Evolutionary conservation across 1,140 invertebrate species (phyloP).

Genomic region (Nylanderia fulva): DNA sequence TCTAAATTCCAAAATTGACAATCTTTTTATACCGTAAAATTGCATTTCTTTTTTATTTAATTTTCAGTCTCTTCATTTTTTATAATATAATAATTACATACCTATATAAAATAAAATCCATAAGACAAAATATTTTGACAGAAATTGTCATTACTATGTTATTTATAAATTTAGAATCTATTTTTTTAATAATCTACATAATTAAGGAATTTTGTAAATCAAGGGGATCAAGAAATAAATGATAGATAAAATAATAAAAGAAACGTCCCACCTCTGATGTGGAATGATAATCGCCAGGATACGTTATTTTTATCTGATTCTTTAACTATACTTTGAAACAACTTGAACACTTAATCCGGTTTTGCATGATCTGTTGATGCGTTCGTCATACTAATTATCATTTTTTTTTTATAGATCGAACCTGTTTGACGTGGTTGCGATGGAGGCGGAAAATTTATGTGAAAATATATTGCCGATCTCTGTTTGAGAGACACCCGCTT

Average conservation of each 20-base stretch:
- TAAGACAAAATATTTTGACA: background rate
- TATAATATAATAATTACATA: background rate
- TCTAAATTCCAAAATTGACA: background rate
- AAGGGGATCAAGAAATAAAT: background rate
- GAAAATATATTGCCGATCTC: background rate
- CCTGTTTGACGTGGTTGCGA: constrained; percentile 8
- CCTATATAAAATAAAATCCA: background rate
- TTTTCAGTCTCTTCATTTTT: background rate
- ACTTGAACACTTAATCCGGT: constrained; percentile 34
- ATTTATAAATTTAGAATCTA: background rate
- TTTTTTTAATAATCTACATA: background rate
- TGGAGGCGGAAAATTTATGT: background rate
- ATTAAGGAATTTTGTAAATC: background rate
- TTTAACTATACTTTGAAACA: background rate
- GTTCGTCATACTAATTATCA: constrained; percentile 42
- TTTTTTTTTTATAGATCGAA: background rate
- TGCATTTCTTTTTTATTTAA: background rate
- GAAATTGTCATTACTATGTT: background rate
- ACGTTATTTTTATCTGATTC: background rate
- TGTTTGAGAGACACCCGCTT: background rate
- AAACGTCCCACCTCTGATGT: background rate
- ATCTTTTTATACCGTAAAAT: background rate
- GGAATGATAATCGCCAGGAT: background rate
- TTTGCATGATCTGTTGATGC: constrained; percentile 29
- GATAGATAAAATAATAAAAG: background rate